Conservation (phyloP, 2,113 vertebrate species). For the Plotosus lineatus region DNA sequence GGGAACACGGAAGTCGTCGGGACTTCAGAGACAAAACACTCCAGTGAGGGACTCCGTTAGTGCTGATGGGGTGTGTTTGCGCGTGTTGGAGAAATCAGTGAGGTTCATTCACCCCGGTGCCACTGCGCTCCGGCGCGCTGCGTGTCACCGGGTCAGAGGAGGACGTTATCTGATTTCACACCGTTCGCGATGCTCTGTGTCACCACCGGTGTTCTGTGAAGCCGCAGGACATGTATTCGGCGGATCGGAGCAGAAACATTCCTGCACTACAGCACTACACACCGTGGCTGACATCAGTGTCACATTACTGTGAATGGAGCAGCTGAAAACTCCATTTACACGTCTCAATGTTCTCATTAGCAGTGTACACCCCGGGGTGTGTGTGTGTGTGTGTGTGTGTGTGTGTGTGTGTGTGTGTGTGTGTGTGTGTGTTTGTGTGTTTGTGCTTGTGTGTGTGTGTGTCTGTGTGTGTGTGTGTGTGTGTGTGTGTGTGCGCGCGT, state of each 20-base stretch:
- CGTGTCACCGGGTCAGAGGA: slow-evolving; percentile 32
- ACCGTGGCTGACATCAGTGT: background rate
- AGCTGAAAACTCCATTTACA: background rate
- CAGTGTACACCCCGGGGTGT: background rate
- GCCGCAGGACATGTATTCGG: slow-evolving; percentile 38
- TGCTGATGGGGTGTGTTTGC: slow-evolving; percentile 49
- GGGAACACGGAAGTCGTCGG: too few species aligned
- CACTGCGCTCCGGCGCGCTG: slow-evolving; percentile 37
- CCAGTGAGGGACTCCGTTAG: slow-evolving; percentile 46
- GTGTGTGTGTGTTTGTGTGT: too few species aligned
- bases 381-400: too few species aligned
- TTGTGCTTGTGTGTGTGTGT: too few species aligned
- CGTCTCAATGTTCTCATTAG: background rate
- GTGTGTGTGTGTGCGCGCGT: too few species aligned
- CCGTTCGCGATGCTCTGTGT: slow-evolving; percentile 36
- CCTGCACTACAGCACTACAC: background rate
- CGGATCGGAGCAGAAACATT: slow-evolving; percentile 25
- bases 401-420: too few species aligned
- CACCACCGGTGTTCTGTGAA: slow-evolving; percentile 34
- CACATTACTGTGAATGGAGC: background rate
- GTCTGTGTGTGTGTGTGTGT: too few species aligned
- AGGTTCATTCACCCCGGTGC: slow-evolving; percentile 46
- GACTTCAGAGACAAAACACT: slow-evolving; percentile 28
- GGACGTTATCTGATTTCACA: slow-evolving; percentile 52
- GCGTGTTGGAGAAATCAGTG: slow-evolving; percentile 45